Percentiles rank a stretch among this genome's conserved stretches.
phyloP scores from a whole-genome alignment of 2,113 vertebrate species.

The Isichthys henryi region DNA sequence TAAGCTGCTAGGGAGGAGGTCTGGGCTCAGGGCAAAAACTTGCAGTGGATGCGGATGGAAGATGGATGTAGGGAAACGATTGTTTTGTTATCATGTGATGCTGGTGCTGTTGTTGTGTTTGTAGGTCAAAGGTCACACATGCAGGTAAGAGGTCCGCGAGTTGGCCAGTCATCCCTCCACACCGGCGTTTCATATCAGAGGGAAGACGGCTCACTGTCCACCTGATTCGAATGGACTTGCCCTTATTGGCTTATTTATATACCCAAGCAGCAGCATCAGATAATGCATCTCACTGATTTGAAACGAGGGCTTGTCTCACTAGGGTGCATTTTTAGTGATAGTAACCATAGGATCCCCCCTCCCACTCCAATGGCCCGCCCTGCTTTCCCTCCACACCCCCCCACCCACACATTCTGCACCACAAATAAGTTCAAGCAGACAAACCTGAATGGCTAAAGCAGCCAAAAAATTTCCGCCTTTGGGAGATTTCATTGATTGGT shows the following conservation, averaged over 20 bases:
- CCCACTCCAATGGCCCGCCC: not conserved
- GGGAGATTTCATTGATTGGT: not conserved
- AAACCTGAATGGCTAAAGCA: not conserved
- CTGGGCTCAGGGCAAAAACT: not conserved
- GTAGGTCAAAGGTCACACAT: not conserved
- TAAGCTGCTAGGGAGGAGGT: not conserved
- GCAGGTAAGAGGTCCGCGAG: slow-evolving; percentile 34
- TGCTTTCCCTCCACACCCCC: not conserved
- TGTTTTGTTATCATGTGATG: slow-evolving; percentile 57
- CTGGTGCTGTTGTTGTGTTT: slow-evolving; percentile 35
- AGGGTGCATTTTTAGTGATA: not conserved
- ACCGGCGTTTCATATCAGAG: slow-evolving; percentile 70
- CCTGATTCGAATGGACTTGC: slow-evolving; percentile 50
- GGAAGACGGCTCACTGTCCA: slow-evolving; percentile 63
- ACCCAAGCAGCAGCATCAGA: slow-evolving; percentile 42
- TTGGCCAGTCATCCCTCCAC: slow-evolving; percentile 42
- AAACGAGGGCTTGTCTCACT: slow-evolving; percentile 43
- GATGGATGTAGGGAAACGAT: not conserved
- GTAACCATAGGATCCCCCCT: not conserved
- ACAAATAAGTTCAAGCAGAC: not conserved
- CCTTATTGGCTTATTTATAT: slow-evolving; percentile 62
- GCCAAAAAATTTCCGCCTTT: not conserved
- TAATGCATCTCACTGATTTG: slow-evolving; percentile 50
- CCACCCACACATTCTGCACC: not conserved
- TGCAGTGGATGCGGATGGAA: not conserved